These are phyloP conservation scores for Adineta ricciae DNA, from an alignment of 2,888 invertebrate species.

Conservation along the genomic window DNA sequence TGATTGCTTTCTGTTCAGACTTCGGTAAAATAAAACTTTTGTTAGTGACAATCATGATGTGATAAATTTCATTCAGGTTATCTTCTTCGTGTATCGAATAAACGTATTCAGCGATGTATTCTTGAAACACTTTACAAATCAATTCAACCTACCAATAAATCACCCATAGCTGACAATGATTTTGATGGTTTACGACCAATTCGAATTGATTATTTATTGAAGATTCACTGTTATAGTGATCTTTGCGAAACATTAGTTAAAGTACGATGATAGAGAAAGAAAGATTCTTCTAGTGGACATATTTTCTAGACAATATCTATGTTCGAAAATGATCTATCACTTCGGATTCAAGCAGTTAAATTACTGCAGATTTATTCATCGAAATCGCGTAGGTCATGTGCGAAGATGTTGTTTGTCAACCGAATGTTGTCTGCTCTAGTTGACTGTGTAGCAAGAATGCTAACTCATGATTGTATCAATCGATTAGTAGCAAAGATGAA, in stretches of 20 bases:
- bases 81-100: background rate
- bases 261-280: slow-evolving; percentile 35
- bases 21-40: background rate
- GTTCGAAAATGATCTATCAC: slow-evolving; percentile 43
- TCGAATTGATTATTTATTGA: slow-evolving; percentile 13
- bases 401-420: background rate
- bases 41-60: background rate
- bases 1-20: background rate
- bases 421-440: slow-evolving; percentile 33
- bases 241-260: slow-evolving; percentile 48
- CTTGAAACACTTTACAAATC: slow-evolving; percentile 25
- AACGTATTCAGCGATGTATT: slow-evolving; percentile 18
- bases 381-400: slow-evolving; percentile 38
- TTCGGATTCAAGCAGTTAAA: slow-evolving; percentile 42
- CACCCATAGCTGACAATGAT: background rate
- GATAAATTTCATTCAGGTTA: background rate
- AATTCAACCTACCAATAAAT: background rate
- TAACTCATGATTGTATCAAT: slow-evolving; percentile 27
- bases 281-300: too few relatives aligned
- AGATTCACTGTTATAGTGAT: slow-evolving; percentile 45
- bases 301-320: slow-evolving; percentile 43
- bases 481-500: slow-evolving; percentile 27
- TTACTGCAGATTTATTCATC: slow-evolving; percentile 45
- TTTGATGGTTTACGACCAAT: slow-evolving; percentile 18
- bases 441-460: slow-evolving; percentile 23